These are phyloP conservation scores for Sipunculus nudus DNA, from an alignment of 2,888 invertebrate species.

Conservation along the genomic window DNA sequence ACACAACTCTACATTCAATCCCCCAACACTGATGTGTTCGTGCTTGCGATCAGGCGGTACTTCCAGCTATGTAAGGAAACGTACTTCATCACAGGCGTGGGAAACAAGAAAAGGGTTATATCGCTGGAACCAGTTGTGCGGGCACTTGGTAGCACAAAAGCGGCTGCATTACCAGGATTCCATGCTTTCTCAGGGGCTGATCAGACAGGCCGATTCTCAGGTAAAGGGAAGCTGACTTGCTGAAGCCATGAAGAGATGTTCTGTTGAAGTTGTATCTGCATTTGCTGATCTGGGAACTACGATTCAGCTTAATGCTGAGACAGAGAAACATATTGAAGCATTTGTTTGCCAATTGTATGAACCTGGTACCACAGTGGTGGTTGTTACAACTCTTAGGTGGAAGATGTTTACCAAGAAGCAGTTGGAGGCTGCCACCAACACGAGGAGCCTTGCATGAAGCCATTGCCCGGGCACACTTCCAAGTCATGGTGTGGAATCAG, in stretches of 20 bases:
- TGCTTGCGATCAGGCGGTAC: not conserved
- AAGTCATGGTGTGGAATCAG: no score
- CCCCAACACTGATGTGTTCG: not conserved
- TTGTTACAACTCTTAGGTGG: not conserved
- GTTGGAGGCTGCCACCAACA: no score
- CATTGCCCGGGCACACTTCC: no score
- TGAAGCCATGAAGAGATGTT: not conserved
- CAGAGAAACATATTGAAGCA: not conserved
- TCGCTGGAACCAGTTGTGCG: not conserved
- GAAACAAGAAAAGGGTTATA: not conserved
- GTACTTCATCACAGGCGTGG: not conserved
- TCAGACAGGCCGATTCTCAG: not conserved
- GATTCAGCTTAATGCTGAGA: not conserved
- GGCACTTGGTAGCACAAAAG: not conserved
- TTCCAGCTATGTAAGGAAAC: not conserved
- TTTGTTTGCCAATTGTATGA: not conserved
- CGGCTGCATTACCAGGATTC: not conserved
- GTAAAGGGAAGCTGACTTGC: not conserved
- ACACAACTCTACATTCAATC: not conserved
- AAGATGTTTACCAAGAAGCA: slow-evolving; percentile 6
- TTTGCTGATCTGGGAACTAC: not conserved
- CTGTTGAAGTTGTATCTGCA: not conserved
- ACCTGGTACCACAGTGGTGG: not conserved
- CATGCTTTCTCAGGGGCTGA: not conserved
- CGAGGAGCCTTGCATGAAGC: no score